Evolutionary conservation across 2,888 invertebrate genomes (phyloP), one percentile per base, ranked within the genome.

Genomic region (Apamea anceps): DNA sequence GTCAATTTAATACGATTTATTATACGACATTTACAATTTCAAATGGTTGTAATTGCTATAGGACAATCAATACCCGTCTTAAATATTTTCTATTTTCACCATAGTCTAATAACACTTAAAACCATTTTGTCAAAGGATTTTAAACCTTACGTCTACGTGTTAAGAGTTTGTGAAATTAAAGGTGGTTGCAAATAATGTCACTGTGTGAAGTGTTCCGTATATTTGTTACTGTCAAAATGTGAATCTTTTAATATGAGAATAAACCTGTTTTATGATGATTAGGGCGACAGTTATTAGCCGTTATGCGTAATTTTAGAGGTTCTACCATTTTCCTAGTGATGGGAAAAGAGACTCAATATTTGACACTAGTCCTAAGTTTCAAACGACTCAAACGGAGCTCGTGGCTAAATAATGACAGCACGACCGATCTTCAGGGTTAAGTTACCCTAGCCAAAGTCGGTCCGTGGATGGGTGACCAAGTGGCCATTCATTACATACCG

Each of bases 1-100:
- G 92, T 93, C 93, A 92, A 92, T 92, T 93, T 92, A 88, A 90
- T 86, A 85, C 86, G 79, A 94, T 94, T 94, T 94, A 94, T 92
- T 84, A 85, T 76, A 86, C 84, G 82, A 84, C 87, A 87, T 89
- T 87, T 80, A 88, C 90, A 87, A 91, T 92, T 90, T 89, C 80
- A 84, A 88, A 78, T 77, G 85, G 79, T 83, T 89, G 91, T 91
- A 93, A 92, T 92, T 92, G 90, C 89, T 83, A 78, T 51, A 71
- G 60, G 82, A 90, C 91, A 90, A 92, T 93, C 91, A 91, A 92
- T 92, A 91, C 85, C 70, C 85, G 91, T 92, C 93, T 88, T 75
- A 76, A 82, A 85, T 77, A 84, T 82, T 86, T 87, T 81, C 87
- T 54, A 81, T 80, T 72, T 72, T n/a, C 28, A 57, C 71, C 74